Base-by-base conservation (phyloP, 2,888 invertebrate genomes). In the Altica lythri region DNA sequence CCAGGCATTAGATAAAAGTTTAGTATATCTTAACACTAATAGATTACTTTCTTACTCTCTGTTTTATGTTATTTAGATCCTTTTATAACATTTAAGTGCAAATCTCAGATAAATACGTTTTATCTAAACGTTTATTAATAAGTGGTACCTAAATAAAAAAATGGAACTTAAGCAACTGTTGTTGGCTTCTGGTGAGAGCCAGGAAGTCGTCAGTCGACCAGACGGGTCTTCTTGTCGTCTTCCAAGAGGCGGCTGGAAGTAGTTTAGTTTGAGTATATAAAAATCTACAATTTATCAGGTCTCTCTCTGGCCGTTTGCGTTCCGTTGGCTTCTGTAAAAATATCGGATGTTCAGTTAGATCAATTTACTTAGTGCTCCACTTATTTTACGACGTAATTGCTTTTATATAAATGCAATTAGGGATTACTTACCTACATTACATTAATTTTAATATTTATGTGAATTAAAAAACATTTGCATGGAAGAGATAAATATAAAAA, bases 331-430 rank as follows among this genome's bases (percentile, higher is more conserved):
- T 17, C 35, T 10, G 13, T 38, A 38, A 38, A 38, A 18, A 38
- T 10, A 12, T 18, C 38, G 19, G 19, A 38, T 38, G 38, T 38
- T 38, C 38, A 38, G 38, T 38, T 38, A 38, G 38, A 38, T 38
- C 38, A 38, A 38, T 38, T 38, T 38, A 38, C 38, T 38, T 38
- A 38, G n/a, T 38, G 38, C 19, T 38, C 38, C 19, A 38, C 19
- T 38, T 38, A 38, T 38, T 38, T 19, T 38, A 18, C 35, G 12
- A 9, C 29, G 4, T 29, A 29, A 5, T 29, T 29, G 29, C 13
- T 2, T 13, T 12, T 12, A 10, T 13, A n/a, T n/a, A n/a, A n/a
- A n/a, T n/a, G n/a, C 30, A 30, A 30, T 30, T 30, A 30, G n/a
- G 27, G 27, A 27, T 27, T 10, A 9, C n/a, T 27, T 27, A 9